Conservation (phyloP, 2,113 vertebrate genomes). For the Epinephelus cyanopodus region DNA sequence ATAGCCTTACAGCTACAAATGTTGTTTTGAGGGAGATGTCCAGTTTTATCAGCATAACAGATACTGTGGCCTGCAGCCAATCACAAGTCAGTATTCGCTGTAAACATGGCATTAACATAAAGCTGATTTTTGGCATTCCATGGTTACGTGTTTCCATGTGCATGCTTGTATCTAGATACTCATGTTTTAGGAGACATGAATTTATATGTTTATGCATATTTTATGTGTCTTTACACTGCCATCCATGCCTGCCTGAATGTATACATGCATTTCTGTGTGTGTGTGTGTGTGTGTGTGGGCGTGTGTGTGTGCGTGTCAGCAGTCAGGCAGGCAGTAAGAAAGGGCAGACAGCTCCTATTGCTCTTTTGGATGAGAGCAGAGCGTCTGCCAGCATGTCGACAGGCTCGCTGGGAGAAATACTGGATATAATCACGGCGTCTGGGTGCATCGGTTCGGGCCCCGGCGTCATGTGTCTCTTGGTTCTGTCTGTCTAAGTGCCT, state of each 20-base stretch:
- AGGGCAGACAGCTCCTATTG: slow-evolving; percentile 63
- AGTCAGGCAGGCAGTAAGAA: slow-evolving; percentile 23
- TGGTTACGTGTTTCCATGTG: background rate
- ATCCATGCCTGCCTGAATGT: background rate
- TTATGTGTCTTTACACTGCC: background rate
- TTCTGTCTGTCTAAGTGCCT: slow-evolving; percentile 27
- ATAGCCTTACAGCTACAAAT: background rate
- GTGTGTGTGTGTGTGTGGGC: background rate
- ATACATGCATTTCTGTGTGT: background rate
- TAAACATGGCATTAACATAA: background rate
- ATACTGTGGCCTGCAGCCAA: background rate
- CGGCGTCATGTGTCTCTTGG: slow-evolving; percentile 10
- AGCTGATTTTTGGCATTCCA: background rate
- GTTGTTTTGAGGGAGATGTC: background rate
- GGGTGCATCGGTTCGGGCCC: slow-evolving; percentile 1
- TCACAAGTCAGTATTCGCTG: background rate
- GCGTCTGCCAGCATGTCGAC: slow-evolving; percentile 52
- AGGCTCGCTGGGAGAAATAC: slow-evolving; percentile 49
- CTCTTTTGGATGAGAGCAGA: slow-evolving; percentile 52
- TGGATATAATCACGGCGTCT: slow-evolving; percentile 47
- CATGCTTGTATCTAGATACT: background rate
- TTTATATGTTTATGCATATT: background rate
- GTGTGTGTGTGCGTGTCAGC: slow-evolving; percentile 23
- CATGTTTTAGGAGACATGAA: background rate
- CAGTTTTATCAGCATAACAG: background rate